Percentiles rank a stretch among this genome's conserved stretches.
phyloP scores from a whole-genome alignment of 2,888 invertebrate species.

The Cistogaster globosa region DNA sequence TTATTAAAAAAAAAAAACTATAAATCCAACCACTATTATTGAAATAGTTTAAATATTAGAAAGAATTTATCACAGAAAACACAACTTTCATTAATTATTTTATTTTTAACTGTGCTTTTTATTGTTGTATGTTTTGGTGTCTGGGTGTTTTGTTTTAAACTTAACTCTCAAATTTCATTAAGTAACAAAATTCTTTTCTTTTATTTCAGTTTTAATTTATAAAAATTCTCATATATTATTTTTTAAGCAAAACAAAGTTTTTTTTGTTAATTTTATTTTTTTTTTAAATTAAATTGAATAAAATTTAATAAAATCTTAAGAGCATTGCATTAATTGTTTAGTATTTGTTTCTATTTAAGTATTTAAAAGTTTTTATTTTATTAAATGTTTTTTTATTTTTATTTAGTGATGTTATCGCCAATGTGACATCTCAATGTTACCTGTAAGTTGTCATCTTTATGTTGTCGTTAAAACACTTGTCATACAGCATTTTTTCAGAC shows the following conservation, averaged over 20 bases:
- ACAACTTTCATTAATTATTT: conserved; percentile 3
- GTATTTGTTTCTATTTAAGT: conserved; percentile 4
- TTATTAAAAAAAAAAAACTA: conserved; percentile 2
- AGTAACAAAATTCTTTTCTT: conserved; percentile 33
- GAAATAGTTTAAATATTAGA: conserved; percentile 9
- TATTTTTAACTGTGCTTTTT: conserved; percentile 16
- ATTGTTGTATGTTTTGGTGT: conserved; percentile 27
- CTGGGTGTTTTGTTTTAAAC: conserved; percentile 51
- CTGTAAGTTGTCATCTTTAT: conserved; percentile 44
- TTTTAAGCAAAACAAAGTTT: conserved; percentile 11
- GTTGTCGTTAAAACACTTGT: background rate
- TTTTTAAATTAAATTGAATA: conserved; percentile 52
- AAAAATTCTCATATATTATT: conserved; percentile 27
- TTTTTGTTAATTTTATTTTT: conserved; percentile 46
- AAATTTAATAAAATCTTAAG: conserved; percentile 50
- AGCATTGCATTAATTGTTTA: conserved; percentile 30
- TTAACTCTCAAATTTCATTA: conserved; percentile 27
- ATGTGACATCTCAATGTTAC: conserved; percentile 55
- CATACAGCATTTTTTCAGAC: conserved; percentile 11
- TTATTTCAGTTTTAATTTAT: conserved; percentile 56
- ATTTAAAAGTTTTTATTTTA: conserved; percentile 10
- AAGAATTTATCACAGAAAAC: background rate
- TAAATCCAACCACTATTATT: background rate
- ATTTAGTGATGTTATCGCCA: conserved; percentile 49
- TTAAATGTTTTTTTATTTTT: conserved; percentile 8